phyloP scores from a whole-genome alignment of 53 echinoderm and acorn worm species.

The Arbacia lixula region DNA sequence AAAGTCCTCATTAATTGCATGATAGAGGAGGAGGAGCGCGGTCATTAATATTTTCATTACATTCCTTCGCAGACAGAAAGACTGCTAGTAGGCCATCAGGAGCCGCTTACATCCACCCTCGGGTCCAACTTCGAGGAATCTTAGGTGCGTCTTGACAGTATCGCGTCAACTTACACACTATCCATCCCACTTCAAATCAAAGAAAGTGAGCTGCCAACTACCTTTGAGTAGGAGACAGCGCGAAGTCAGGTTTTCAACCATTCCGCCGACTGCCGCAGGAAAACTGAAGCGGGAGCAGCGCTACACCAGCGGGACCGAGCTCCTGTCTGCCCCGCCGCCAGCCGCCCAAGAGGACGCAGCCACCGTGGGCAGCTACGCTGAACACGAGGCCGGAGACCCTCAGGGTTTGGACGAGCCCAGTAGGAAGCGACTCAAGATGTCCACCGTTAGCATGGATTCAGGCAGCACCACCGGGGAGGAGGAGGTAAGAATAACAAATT shows the following conservation, averaged over 20 bases:
- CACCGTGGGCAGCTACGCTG: constrained; percentile 85
- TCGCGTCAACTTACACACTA: too few species aligned
- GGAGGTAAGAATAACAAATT: constrained; percentile 53
- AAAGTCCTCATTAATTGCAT: too few species aligned
- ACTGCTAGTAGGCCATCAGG: constrained; percentile 24
- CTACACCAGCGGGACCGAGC: constrained; percentile 7
- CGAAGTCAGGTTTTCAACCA: constrained; percentile 26
- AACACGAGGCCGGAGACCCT: constrained; percentile 61
- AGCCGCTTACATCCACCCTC: not conserved
- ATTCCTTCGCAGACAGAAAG: constrained; percentile 56
- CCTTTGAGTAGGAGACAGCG: constrained; percentile 37
- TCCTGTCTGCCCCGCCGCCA: constrained; percentile 12
- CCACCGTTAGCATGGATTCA: constrained; percentile 85
- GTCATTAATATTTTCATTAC: constrained; percentile 36
- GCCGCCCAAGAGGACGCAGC: constrained; percentile 29
- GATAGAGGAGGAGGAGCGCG: too few species aligned
- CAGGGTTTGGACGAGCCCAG: constrained; percentile 72
- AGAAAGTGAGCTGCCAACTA: constrained; percentile 31
- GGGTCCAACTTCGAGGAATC: not conserved
- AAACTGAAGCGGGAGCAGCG: constrained; percentile 57
- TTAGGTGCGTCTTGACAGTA: too few species aligned
- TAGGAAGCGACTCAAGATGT: constrained; percentile 79
- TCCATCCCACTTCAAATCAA: too few species aligned
- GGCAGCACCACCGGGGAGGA: constrained; percentile 84
- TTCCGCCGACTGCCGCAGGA: constrained; percentile 54